A percentile compares a stretch with the other conserved stretches of the same genome.
Conservation (phyloP, 2,888 invertebrate species). For the Boloria euphrosyne region DNA sequence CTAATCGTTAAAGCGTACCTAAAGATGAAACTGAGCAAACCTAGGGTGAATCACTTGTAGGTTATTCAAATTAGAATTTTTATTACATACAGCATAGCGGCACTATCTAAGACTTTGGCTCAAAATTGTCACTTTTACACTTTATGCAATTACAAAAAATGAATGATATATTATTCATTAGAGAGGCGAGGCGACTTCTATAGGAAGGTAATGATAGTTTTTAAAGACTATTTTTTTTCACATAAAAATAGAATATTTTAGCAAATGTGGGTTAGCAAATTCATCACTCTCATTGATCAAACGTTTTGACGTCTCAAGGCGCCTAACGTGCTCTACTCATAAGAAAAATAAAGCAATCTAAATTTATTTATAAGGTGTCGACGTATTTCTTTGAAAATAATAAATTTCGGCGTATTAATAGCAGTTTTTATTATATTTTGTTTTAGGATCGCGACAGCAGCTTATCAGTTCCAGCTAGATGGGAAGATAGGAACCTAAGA, state of each 20-base stretch:
- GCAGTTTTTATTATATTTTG: slow-evolving; percentile 41
- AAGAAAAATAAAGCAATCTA: slow-evolving; percentile 28
- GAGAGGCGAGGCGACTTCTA: no score
- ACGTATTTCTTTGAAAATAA: slow-evolving; percentile 1
- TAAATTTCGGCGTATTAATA: neutral
- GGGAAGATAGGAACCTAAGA: slow-evolving; percentile 85
- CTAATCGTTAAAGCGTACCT: no score
- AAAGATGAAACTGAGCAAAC: no score
- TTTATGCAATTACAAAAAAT: no score
- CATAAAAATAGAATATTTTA: neutral
- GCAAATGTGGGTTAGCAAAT: slow-evolving; percentile 29
- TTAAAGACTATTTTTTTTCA: neutral
- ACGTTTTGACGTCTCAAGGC: slow-evolving; percentile 46
- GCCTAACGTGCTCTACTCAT: slow-evolving; percentile 3
- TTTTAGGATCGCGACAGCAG: slow-evolving; percentile 84
- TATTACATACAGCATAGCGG: no score
- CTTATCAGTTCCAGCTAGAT: slow-evolving; percentile 85
- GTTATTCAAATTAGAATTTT: no score
- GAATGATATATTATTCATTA: no score
- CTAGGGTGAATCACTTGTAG: no score
- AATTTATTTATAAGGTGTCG: slow-evolving; percentile 8
- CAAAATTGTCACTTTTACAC: no score
- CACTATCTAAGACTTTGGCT: no score
- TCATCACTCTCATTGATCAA: slow-evolving; percentile 45
- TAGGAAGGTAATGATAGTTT: no score